A percentile compares a stretch with the other conserved stretches of the same genome.
Conservation (phyloP, 2,888 invertebrate species). For the Gastrophysa polygoni region DNA sequence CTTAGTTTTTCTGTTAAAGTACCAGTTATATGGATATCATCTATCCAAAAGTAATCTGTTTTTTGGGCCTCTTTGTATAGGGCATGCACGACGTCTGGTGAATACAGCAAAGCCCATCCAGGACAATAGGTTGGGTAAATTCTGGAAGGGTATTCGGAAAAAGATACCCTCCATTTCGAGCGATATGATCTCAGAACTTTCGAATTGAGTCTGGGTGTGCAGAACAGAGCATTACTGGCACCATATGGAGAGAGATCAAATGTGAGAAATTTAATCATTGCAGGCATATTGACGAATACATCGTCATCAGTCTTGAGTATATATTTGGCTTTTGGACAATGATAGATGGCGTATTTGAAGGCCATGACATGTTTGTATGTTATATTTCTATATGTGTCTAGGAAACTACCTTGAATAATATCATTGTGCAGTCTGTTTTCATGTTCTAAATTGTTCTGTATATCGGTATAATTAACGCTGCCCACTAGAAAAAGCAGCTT, state of each 20-base stretch:
- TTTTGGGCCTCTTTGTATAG: constrained; percentile 62
- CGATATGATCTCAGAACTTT: constrained; percentile 61
- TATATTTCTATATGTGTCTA: constrained; percentile 80
- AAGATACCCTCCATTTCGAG: constrained; percentile 80
- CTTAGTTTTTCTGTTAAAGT: constrained; percentile 64
- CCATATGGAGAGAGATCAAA: constrained; percentile 66
- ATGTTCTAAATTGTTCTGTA: constrained; percentile 49
- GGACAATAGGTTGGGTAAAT: constrained; percentile 79
- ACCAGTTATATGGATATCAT: constrained; percentile 75
- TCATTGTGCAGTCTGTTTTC: constrained; percentile 69
- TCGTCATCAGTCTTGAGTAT: constrained; percentile 81
- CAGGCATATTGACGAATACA: constrained; percentile 73
- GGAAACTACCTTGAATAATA: constrained; percentile 77
- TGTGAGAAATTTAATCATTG: constrained; percentile 65
- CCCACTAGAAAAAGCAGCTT: constrained; percentile 74
- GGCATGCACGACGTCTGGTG: constrained; percentile 62
- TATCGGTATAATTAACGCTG: constrained; percentile 53
- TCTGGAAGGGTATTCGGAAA: constrained; percentile 66
- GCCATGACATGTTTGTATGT: constrained; percentile 86
- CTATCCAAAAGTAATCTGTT: constrained; percentile 73
- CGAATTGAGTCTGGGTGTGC: constrained; percentile 58
- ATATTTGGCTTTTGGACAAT: constrained; percentile 70
- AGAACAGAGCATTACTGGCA: constrained; percentile 67
- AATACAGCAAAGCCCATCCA: constrained; percentile 69
- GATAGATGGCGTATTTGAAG: constrained; percentile 75